A percentile compares a stretch with the other conserved stretches of the same genome.
These are phyloP conservation scores for Camarhynchus parvulus DNA, from an alignment of 2,113 vertebrate genomes.

Conservation along the genomic window DNA sequence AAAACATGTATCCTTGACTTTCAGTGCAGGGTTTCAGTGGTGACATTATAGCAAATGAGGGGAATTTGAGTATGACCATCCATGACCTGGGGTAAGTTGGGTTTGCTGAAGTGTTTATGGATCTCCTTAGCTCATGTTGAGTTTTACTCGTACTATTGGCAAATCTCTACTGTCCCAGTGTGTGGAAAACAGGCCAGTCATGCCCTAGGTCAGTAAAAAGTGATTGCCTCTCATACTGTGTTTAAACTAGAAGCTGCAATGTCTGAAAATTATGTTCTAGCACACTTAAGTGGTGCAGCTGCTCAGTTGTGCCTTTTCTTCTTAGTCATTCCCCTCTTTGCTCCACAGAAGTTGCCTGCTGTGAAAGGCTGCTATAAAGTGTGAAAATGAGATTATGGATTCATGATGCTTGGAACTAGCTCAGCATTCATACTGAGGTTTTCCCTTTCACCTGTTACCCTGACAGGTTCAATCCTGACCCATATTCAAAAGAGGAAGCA, in stretches of 20 bases:
- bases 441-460: neutral
- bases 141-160: neutral
- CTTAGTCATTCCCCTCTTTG: neutral
- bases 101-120: neutral
- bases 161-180: neutral
- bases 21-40: neutral
- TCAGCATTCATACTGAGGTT: neutral
- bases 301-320: neutral
- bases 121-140: neutral
- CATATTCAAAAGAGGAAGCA: slow-evolving; percentile 94
- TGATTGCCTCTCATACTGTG: neutral
- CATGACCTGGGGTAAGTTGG: neutral
- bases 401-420: neutral
- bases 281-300: neutral
- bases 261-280: neutral
- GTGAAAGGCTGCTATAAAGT: neutral
- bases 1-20: neutral
- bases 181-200: neutral
- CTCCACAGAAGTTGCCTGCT: neutral
- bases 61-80: neutral
- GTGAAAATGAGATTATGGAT: neutral
- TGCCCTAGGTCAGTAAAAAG: neutral
- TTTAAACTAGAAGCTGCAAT: neutral
- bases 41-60: neutral
- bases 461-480: slow-evolving; percentile 89